Percentiles rank a stretch among this genome's conserved stretches.
Conservation (phyloP, 2,797 vertebrate species). For the Pteronotus mesoamericanus region DNA sequence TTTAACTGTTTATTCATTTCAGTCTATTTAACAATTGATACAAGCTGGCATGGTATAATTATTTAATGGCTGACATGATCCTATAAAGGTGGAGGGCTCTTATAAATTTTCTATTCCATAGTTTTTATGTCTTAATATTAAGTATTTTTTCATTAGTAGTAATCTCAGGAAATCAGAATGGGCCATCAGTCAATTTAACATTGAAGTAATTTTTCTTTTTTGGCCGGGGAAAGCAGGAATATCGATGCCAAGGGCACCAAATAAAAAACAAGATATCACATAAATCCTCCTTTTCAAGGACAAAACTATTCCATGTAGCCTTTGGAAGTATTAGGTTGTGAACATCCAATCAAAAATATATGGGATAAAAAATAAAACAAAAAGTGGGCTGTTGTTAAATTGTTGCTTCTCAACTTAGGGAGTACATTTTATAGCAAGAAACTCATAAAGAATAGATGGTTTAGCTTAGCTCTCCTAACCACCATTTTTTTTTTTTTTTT, state of each 20-base stretch:
- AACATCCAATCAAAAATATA: conserved; percentile 63
- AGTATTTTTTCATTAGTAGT: conserved; percentile 47
- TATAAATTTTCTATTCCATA: conserved; percentile 38
- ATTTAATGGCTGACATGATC: background rate
- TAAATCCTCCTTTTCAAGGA: conserved; percentile 39
- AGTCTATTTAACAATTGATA: background rate
- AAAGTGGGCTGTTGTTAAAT: conserved; percentile 37
- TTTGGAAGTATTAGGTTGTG: conserved; percentile 47
- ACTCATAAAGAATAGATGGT: conserved; percentile 48
- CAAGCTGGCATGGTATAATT: background rate
- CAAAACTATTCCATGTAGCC: conserved; percentile 1
- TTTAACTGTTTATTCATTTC: background rate
- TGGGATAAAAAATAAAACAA: conserved; percentile 55
- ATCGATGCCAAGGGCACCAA: background rate
- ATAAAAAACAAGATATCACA: conserved; percentile 49
- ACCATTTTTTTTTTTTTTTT: background rate
- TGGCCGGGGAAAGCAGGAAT: conserved; percentile 6
- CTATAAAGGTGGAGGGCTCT: conserved; percentile 9
- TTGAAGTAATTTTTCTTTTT: conserved; percentile 52
- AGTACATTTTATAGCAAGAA: conserved; percentile 40
- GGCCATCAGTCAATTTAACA: conserved; percentile 42
- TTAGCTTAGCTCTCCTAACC: conserved; percentile 1
- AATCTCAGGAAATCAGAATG: conserved; percentile 46
- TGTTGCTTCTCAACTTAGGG: conserved; percentile 46
- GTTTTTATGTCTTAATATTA: conserved; percentile 43